phyloP scores from a whole-genome alignment of 2,888 invertebrate genomes.

The Erpobdella octoculata region DNA sequence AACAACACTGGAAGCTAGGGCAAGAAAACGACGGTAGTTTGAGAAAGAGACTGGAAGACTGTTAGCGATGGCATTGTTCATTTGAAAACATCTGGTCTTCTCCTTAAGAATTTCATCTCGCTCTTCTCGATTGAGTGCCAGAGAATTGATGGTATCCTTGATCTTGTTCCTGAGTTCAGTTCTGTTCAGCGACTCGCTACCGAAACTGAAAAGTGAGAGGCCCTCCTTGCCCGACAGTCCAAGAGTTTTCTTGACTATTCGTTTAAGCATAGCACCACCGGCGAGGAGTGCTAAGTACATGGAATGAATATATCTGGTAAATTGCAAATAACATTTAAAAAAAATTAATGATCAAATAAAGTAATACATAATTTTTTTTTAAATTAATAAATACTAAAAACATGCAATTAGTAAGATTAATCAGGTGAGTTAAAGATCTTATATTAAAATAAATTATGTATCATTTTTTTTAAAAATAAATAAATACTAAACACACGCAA shows the following conservation, averaged over 20 bases:
- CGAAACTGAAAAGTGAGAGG: conserved; percentile 36
- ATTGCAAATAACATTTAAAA: neutral
- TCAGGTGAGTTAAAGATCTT: neutral
- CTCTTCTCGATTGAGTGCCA: conserved; percentile 27
- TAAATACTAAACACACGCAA: conserved; percentile 23
- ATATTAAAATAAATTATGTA: neutral
- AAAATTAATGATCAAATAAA: conserved; percentile 14
- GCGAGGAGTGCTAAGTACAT: conserved; percentile 41
- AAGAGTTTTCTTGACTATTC: conserved; percentile 35
- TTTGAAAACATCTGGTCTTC: conserved; percentile 33
- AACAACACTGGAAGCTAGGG: neutral
- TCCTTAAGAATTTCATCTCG: conserved; percentile 36
- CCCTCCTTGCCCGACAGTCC: conserved; percentile 34
- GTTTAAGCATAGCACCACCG: conserved; percentile 39
- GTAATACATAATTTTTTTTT: neutral
- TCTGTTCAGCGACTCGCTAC: conserved; percentile 2
- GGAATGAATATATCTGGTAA: conserved; percentile 39
- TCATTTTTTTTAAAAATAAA: neutral
- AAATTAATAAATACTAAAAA: neutral
- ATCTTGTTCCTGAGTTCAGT: conserved; percentile 27
- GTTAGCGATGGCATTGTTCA: conserved; percentile 37
- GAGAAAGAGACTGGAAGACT: conserved; percentile 9
- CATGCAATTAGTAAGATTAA: no score
- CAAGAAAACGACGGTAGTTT: conserved; percentile 7
- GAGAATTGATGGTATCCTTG: conserved; percentile 31